These are phyloP conservation scores for Recurvirostra avosetta DNA, from an alignment of 2,113 vertebrate species.

Conservation along the genomic window DNA sequence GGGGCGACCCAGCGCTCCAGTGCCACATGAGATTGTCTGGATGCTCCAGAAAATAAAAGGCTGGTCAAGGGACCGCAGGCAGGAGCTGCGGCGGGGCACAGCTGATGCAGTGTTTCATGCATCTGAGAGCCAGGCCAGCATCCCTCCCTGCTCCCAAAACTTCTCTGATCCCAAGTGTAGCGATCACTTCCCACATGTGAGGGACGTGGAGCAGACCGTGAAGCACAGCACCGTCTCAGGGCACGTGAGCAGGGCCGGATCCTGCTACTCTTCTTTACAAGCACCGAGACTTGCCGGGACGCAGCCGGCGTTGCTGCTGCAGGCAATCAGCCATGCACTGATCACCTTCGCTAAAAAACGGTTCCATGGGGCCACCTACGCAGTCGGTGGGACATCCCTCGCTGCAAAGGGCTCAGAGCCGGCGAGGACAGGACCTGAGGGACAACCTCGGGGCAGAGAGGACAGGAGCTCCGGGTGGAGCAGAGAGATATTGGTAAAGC, in stretches of 20 bases:
- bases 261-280: neutral
- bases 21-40: neutral
- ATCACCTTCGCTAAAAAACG: neutral
- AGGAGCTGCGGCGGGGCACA: neutral
- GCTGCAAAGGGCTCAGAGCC: neutral
- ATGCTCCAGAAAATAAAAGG: neutral
- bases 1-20: too few species aligned
- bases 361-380: fast-evolving
- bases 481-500: fast-evolving
- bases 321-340: too few species aligned
- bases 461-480: fast-evolving
- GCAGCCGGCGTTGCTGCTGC: neutral
- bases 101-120: neutral
- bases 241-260: neutral
- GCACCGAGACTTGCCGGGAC: neutral
- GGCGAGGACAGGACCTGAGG: neutral
- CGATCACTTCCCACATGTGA: fast-evolving
- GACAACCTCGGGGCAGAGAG: neutral
- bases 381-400: neutral
- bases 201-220: neutral
- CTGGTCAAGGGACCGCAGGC: fast-evolving
- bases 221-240: neutral
- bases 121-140: neutral
- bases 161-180: neutral
- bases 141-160: neutral